Conservation (phyloP, 1,140 invertebrate genomes). For the Cheumatopsyche charites region DNA sequence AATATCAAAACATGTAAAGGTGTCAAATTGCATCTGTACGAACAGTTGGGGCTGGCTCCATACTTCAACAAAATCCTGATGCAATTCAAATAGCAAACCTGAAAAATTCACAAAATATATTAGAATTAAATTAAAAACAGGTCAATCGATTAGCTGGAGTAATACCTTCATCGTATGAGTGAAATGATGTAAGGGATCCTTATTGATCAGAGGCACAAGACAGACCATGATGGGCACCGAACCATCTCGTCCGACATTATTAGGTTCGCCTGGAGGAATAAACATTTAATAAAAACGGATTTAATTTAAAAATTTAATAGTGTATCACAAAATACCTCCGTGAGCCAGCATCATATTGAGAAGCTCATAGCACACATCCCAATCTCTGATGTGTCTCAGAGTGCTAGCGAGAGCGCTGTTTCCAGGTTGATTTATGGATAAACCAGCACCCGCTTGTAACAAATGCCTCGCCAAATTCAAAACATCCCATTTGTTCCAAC, state of each 20-base stretch:
- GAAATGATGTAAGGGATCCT: slow-evolving; percentile 75
- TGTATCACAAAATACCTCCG: slow-evolving; percentile 59
- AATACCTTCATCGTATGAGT: slow-evolving; percentile 75
- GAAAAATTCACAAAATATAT: slow-evolving; percentile 41
- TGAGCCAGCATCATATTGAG: slow-evolving; percentile 73
- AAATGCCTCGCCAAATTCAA: slow-evolving; percentile 69
- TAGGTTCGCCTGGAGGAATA: slow-evolving; percentile 62
- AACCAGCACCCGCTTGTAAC: slow-evolving; percentile 69
- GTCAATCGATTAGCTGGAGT: background rate
- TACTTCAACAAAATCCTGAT: slow-evolving; percentile 71
- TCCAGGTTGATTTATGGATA: slow-evolving; percentile 72
- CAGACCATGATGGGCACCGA: slow-evolving; percentile 77
- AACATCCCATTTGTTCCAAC: slow-evolving; percentile 77
- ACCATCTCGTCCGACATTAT: slow-evolving; percentile 73
- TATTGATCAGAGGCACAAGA: slow-evolving; percentile 75
- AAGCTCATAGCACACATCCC: slow-evolving; percentile 77
- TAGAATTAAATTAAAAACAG: too few species aligned
- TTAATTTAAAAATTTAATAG: background rate
- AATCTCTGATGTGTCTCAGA: slow-evolving; percentile 74
- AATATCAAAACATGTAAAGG: slow-evolving; percentile 76
- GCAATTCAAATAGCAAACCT: slow-evolving; percentile 77
- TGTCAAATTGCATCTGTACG: slow-evolving; percentile 71
- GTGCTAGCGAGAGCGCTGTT: slow-evolving; percentile 76
- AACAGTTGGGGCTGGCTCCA: slow-evolving; percentile 76
- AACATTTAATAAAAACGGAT: background rate